Evolutionary conservation across 2,888 invertebrate species (phyloP).

Genomic region (Polymixis lichenea): DNA sequence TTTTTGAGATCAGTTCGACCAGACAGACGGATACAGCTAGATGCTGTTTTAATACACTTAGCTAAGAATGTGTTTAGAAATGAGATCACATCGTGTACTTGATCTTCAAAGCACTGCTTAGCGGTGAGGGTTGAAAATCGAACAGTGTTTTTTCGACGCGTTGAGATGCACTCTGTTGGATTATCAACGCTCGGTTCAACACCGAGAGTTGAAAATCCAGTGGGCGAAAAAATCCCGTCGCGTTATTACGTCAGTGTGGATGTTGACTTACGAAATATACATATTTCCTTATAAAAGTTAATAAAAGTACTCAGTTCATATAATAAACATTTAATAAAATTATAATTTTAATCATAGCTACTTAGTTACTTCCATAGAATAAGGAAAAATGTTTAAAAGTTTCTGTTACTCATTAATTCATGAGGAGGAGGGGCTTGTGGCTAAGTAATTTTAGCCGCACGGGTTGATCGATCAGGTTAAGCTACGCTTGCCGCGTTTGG

Average conservation of each 20-base stretch:
- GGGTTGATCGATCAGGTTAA: too few species aligned
- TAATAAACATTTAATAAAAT: constrained; percentile 12
- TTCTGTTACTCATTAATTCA: constrained; percentile 1
- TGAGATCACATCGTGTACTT: neutral
- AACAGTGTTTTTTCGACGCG: too few species aligned
- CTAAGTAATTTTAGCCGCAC: too few species aligned
- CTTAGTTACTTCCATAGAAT: neutral
- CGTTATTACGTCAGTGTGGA: too few species aligned
- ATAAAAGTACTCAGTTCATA: neutral
- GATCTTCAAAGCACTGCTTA: too few species aligned
- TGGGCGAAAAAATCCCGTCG: too few species aligned
- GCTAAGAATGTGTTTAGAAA: neutral
- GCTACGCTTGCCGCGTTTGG: too few species aligned
- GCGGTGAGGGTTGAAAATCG: too few species aligned
- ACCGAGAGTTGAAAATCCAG: too few species aligned
- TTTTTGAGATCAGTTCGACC: constrained; percentile 9
- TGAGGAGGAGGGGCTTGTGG: too few species aligned
- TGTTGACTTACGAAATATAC: neutral
- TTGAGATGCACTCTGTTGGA: too few species aligned
- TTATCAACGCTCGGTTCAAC: too few species aligned
- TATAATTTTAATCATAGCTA: neutral
- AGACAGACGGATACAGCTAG: neutral
- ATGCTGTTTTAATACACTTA: neutral
- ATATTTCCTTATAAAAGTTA: neutral
- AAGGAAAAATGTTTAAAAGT: constrained; percentile 10